phyloP scores from a whole-genome alignment of 2,797 vertebrate species.

The Crypturellus tataupa region DNA sequence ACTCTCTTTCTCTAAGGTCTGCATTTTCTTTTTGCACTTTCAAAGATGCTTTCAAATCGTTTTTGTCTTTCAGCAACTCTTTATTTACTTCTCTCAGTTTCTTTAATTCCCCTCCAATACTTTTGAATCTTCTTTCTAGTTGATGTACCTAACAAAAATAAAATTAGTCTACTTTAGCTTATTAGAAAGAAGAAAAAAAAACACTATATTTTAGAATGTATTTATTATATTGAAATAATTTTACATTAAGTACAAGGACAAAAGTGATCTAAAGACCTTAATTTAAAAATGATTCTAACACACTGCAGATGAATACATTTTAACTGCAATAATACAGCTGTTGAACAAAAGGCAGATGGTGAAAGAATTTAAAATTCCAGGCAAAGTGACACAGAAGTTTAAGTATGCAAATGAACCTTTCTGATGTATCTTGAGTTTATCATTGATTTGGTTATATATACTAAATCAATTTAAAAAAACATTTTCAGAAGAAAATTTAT shows the following conservation, averaged over 20 bases:
- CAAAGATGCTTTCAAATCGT: slow-evolving; percentile 81
- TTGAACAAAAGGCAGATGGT: slow-evolving; percentile 76
- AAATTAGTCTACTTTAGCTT: slow-evolving; percentile 14
- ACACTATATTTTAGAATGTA: slow-evolving; percentile 15
- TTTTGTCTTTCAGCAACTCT: slow-evolving; percentile 82
- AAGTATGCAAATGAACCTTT: slow-evolving; percentile 56
- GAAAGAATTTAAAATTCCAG: slow-evolving; percentile 74
- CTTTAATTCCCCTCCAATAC: slow-evolving; percentile 74
- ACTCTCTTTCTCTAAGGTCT: slow-evolving; percentile 79
- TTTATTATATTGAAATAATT: slow-evolving; percentile 60
- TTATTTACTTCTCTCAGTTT: slow-evolving; percentile 85
- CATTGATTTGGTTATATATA: slow-evolving; percentile 48
- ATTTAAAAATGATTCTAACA: slow-evolving; percentile 72
- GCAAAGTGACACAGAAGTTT: slow-evolving; percentile 72
- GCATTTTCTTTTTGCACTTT: slow-evolving; percentile 79
- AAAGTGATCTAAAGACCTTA: slow-evolving; percentile 63
- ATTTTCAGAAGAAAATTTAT: slow-evolving; percentile 23
- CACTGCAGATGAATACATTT: slow-evolving; percentile 66
- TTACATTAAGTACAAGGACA: slow-evolving; percentile 64
- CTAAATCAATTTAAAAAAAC: slow-evolving; percentile 26
- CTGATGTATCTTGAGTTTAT: slow-evolving; percentile 47
- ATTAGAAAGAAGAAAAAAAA: slow-evolving; percentile 1
- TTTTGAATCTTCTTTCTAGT: slow-evolving; percentile 75
- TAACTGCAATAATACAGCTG: slow-evolving; percentile 77
- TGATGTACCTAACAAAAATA: slow-evolving; percentile 73